Evolutionary conservation across 2,888 invertebrate species (phyloP), one percentile per base, ranked within the genome.

Genomic region (Metalampra italica): DNA sequence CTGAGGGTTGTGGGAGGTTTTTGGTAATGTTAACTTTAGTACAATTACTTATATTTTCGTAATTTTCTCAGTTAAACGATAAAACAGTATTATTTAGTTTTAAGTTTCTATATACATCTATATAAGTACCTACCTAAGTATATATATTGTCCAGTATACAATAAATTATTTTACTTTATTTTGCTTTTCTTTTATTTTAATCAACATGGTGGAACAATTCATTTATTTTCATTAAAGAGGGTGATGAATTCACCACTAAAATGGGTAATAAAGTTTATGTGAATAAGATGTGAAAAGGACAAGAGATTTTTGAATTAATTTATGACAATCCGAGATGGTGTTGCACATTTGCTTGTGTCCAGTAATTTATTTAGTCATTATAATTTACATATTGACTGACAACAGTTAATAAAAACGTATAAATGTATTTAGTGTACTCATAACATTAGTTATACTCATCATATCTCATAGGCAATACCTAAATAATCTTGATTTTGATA

Each of bases 141-240:
- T 61, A 43, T 73, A 62, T 60, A 52, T 51, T 61, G 45, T 73
- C 63, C 60, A 61, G 64, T 59, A 54, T 64, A 43, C 46, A 72
- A 68, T 72, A 69, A 70, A 71, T 48, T 58, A 52, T 59, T 51
- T 47, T 51, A 56, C 46, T 55, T 43, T 51, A 57, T 58, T 58
- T 49, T 60, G 49, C 58, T 58, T 61, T 63, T 67, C 64, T 65
- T 73, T 70, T 75, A 63, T 65, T 63, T 66, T 57, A 43, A 57
- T 58, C 60, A 57, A 61, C 43, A 36, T 37, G 45, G 11, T 29
- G 36, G 11, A 13, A 32, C 32, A 0, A 44, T 52, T 38, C 14
- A 41, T n/a, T 4, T 9, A 30, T 34, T 2, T 34, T 11, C 3
- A 22, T 22, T 3, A 22, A 5, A 22, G 2, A 22, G 22, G 22